phyloP scores from a whole-genome alignment of 2,797 vertebrate genomes.

The Varecia variegata region DNA sequence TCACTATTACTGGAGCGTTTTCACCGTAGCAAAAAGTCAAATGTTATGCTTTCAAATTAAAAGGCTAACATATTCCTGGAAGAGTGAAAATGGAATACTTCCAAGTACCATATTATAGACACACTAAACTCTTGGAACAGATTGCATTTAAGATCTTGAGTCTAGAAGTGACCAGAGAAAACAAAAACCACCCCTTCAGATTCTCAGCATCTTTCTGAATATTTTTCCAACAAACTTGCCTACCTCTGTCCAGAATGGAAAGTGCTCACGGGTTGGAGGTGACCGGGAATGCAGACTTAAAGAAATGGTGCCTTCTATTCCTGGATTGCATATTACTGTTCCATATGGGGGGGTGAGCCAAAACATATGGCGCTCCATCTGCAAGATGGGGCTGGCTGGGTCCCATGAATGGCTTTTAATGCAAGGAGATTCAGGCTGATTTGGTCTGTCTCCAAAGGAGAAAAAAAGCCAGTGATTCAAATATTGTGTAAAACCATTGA shows the following conservation, averaged over 20 bases:
- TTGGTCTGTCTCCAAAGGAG: slow-evolving; percentile 84
- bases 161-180: slow-evolving; percentile 56
- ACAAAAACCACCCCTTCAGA: slow-evolving; percentile 66
- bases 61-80: slow-evolving; percentile 41
- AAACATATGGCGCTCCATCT: slow-evolving; percentile 86
- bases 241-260: slow-evolving; percentile 38
- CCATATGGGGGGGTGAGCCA: slow-evolving; percentile 81
- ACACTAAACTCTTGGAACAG: not conserved
- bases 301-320: slow-evolving; percentile 78
- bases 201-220: slow-evolving; percentile 30
- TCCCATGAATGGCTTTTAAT: slow-evolving; percentile 82
- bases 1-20: slow-evolving; percentile 10
- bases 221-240: slow-evolving; percentile 60
- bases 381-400: slow-evolving; percentile 80
- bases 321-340: slow-evolving; percentile 76
- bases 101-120: not conserved
- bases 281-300: slow-evolving; percentile 54
- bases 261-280: slow-evolving; percentile 66
- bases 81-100: slow-evolving; percentile 30
- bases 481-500: slow-evolving; percentile 85
- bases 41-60: slow-evolving; percentile 22
- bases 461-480: slow-evolving; percentile 83
- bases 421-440: slow-evolving; percentile 78
- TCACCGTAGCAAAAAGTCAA: not conserved
- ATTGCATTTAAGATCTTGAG: slow-evolving; percentile 37